Evolutionary conservation across 2,797 vertebrate genomes (phyloP).

Genomic region (Pangasius krempfi): DNA sequence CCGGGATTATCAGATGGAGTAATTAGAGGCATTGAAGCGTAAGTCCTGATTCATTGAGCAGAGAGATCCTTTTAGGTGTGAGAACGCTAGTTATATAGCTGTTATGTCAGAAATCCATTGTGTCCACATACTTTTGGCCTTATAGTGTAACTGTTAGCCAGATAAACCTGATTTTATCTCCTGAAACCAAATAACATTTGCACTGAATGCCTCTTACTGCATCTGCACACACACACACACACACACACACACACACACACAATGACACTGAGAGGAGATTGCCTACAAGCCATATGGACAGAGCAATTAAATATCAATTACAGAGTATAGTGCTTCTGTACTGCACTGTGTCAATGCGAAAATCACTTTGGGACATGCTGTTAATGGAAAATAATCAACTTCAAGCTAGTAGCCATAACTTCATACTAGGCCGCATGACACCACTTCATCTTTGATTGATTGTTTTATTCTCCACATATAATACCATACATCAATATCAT

Average conservation of each 20-base stretch:
- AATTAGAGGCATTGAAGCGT: conserved; percentile 46
- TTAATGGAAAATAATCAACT: background rate
- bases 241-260: background rate
- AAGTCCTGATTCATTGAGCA: conserved; percentile 35
- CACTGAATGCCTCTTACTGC: background rate
- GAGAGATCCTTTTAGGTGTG: background rate
- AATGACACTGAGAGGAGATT: background rate
- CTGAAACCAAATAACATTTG: background rate
- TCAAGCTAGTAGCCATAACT: background rate
- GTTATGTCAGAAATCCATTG: background rate
- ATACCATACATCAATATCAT: background rate
- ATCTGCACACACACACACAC: background rate
- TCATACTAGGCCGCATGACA: background rate
- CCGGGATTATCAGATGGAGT: conserved; percentile 43
- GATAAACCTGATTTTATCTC: background rate
- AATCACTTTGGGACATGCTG: background rate
- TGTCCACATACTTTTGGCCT: background rate
- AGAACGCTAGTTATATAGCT: background rate
- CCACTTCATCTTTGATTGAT: background rate
- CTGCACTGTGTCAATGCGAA: background rate
- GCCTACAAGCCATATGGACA: background rate
- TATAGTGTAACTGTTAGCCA: background rate
- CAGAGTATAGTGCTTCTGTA: no score
- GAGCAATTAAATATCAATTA: background rate
- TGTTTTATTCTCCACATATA: background rate